phyloP scores from a whole-genome alignment of 1,140 invertebrate species.

The Pseudomyrmex concolor region DNA sequence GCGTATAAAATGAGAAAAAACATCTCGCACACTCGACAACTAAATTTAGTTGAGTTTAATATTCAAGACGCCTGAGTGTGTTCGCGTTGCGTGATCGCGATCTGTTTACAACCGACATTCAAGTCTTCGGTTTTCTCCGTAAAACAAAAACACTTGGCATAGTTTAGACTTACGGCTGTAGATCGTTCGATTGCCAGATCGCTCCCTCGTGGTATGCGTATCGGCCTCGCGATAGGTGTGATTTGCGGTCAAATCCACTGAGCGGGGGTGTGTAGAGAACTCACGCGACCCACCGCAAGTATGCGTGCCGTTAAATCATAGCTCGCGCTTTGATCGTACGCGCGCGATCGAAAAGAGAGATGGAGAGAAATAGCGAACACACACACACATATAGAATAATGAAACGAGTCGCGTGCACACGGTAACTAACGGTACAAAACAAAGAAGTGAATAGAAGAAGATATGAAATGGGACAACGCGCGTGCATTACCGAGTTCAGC shows the following conservation, averaged over 20 bases:
- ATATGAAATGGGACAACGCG: slow-evolving; percentile 37
- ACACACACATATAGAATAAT: slow-evolving; percentile 1
- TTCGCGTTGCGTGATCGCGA: too few relatives aligned
- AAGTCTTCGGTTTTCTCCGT: too few relatives aligned
- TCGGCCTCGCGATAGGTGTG: slow-evolving; percentile 32
- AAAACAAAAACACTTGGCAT: too few relatives aligned
- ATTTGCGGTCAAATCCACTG: slow-evolving; percentile 56
- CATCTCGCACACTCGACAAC: neutral
- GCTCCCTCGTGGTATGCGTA: neutral
- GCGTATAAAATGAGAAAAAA: too few relatives aligned
- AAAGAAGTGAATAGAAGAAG: slow-evolving; percentile 49
- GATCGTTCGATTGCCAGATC: neutral
- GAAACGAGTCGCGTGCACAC: slow-evolving; percentile 31
- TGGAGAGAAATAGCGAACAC: too few relatives aligned
- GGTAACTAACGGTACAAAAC: slow-evolving; percentile 46
- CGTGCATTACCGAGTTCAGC: neutral
- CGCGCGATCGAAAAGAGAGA: slow-evolving; percentile 13
- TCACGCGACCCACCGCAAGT: slow-evolving; percentile 31
- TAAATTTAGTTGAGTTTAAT: neutral
- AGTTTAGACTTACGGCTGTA: too few relatives aligned
- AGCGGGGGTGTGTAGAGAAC: slow-evolving; percentile 26
- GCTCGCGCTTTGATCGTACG: slow-evolving; percentile 39
- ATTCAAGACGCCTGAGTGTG: too few relatives aligned
- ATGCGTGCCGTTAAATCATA: slow-evolving; percentile 53
- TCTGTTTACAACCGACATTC: too few relatives aligned